Conservation (phyloP, 2,113 vertebrate species). For the Corythornis vintsioides region DNA sequence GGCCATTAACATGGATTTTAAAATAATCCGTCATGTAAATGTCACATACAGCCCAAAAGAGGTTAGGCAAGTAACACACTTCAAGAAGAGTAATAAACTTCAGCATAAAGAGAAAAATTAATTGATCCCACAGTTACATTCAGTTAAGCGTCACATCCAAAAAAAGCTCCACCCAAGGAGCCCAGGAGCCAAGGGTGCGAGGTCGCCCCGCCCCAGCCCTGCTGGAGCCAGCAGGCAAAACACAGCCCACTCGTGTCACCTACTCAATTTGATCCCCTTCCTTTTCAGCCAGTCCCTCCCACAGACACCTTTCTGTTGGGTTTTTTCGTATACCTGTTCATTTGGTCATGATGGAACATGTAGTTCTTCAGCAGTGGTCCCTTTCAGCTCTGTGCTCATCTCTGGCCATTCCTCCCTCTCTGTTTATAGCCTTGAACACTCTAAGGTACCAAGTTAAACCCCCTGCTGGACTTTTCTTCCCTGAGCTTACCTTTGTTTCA, state of each 20-base stretch:
- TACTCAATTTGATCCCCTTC: background rate
- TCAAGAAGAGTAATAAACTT: background rate
- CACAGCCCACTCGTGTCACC: background rate
- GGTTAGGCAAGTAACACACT: conserved; percentile 4
- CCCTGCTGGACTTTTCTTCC: background rate
- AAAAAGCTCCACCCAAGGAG: background rate
- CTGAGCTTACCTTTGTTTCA: conserved; percentile 45
- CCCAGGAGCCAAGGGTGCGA: background rate
- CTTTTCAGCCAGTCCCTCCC: background rate
- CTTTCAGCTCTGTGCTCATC: background rate
- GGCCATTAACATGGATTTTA: conserved; percentile 32
- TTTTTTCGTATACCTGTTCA: fast-evolving
- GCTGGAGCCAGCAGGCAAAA: background rate
- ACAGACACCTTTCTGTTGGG: background rate
- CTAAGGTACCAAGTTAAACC: background rate
- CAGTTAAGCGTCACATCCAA: background rate
- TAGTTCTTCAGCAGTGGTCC: background rate
- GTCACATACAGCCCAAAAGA: background rate
- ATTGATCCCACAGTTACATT: conserved; percentile 5
- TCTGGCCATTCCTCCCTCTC: background rate
- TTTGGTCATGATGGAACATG: background rate
- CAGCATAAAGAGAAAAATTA: background rate
- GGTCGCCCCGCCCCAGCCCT: background rate
- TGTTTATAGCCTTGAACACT: background rate
- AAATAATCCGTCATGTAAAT: conserved; percentile 2